Evolutionary conservation across 2,888 invertebrate species (phyloP), one percentile per base, ranked within the genome.

Genomic region (Lordiphosa andalusiaca): DNA sequence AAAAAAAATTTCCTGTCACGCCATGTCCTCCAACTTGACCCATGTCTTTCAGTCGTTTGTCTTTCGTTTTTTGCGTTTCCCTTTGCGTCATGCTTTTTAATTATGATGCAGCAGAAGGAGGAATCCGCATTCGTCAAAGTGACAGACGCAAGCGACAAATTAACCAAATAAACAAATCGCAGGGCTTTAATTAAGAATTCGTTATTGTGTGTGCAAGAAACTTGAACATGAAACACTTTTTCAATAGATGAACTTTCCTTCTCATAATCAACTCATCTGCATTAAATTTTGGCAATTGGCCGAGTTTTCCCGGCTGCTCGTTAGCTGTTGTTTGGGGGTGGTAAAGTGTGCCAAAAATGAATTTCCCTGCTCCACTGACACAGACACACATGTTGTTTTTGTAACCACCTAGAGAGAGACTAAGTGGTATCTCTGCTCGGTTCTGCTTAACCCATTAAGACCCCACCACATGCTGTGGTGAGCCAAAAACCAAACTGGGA

Each of bases 251-350:
- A 63, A 63, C 62, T 63, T 63, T 63, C 62, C 49, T 57, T 50
- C 46, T 77, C 84, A 73, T 77, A 81, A 77, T 81, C 84, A 77
- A 84, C 74, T 76, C 81, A 64, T 84, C 81, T 76, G 73, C 84
- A 69, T 61, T 67, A 59, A 73, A 59, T 69, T 84, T 84, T 77
- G 77, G 77, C 77, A 84, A 62, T 77, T 77, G 82, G 78, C 77
- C 77, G 77, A 77, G 71, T 82, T 82, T 66, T 63, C n/a, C 40
- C 30, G 30, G 30, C 30, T 66, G 72, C 69, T 63, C 47, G 84
- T 73, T 84, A 71, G 74, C 58, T 33, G 1, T 44, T n/a, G 40
- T 10, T 36, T 30, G 40, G 10, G n/a, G 37, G 61, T 65, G 84
- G 73, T 55, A 58, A 80, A 81, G 82, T 76, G 75, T 81, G 75